These are phyloP conservation scores for Triplophysa dalaica DNA, from an alignment of 2,113 vertebrate species.

Conservation along the genomic window DNA sequence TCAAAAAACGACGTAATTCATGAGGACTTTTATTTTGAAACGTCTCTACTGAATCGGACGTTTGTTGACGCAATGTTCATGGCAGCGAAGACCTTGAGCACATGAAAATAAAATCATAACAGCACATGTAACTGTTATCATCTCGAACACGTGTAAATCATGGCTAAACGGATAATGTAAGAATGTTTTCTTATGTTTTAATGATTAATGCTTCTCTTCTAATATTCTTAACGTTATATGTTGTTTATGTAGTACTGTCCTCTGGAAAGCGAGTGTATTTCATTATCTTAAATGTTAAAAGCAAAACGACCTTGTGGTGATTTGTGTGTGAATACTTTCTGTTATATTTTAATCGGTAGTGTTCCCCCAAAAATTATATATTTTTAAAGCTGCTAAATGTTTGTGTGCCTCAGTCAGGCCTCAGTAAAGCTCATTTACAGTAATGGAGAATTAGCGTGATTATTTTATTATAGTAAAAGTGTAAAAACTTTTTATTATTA, in stretches of 20 bases:
- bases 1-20: too few relatives aligned
- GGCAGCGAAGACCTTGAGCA: slow-evolving; percentile 47
- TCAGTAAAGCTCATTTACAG: too few relatives aligned
- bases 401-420: too few relatives aligned
- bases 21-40: slow-evolving; percentile 22
- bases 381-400: too few relatives aligned
- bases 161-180: slow-evolving; percentile 68
- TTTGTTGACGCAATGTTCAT: not conserved
- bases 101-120: slow-evolving; percentile 16
- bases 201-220: not conserved
- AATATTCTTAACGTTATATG: not conserved
- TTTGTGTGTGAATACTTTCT: too few relatives aligned
- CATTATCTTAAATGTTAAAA: too few relatives aligned
- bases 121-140: not conserved
- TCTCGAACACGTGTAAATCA: not conserved
- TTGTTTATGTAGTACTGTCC: not conserved
- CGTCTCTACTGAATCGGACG: not conserved
- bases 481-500: too few relatives aligned
- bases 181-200: slow-evolving; percentile 27
- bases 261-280: not conserved
- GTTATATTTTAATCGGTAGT: too few relatives aligned
- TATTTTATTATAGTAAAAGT: too few relatives aligned
- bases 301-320: too few relatives aligned
- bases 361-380: too few relatives aligned
- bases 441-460: too few relatives aligned